Conservation (phyloP, 2,113 vertebrate genomes). For the Chascanopsetta lugubris region DNA sequence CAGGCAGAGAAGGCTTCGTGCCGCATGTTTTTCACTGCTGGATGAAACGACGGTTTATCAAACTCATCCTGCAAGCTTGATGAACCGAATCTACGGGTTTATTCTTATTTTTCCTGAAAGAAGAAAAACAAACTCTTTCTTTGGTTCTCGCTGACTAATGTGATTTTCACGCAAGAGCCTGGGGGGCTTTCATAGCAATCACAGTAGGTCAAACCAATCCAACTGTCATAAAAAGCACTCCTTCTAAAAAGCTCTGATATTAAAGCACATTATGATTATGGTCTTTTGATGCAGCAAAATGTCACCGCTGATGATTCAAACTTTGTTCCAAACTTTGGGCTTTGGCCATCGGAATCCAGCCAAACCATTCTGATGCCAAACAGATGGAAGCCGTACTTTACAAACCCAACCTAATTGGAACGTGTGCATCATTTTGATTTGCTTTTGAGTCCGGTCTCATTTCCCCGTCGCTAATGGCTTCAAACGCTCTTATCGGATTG, state of each 20-base stretch:
- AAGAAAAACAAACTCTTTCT: slow-evolving; percentile 18
- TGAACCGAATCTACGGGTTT: slow-evolving; percentile 32
- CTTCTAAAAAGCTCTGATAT: slow-evolving; percentile 18
- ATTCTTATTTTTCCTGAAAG: slow-evolving; percentile 30
- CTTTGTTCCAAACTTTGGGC: slow-evolving; percentile 17
- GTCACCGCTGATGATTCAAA: slow-evolving; percentile 27
- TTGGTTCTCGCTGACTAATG: not conserved
- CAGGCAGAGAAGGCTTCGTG: slow-evolving; percentile 48
- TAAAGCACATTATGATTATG: slow-evolving; percentile 22
- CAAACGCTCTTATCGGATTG: slow-evolving; percentile 41
- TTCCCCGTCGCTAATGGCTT: slow-evolving; percentile 38
- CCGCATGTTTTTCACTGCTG: too few species aligned
- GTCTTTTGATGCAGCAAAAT: slow-evolving; percentile 14
- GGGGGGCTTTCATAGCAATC: slow-evolving; percentile 24
- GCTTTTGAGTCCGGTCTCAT: slow-evolving; percentile 29
- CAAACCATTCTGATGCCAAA: slow-evolving; percentile 28
- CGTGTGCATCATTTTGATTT: slow-evolving; percentile 30
- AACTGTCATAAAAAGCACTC: slow-evolving; percentile 24
- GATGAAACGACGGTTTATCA: too few species aligned
- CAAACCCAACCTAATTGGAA: slow-evolving; percentile 35
- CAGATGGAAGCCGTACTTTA: slow-evolving; percentile 42
- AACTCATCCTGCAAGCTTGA: too few species aligned
- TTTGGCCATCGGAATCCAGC: slow-evolving; percentile 9
- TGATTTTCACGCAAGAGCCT: slow-evolving; percentile 23
- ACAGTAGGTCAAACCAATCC: slow-evolving; percentile 39